Evolutionary conservation across 2,113 vertebrate genomes (phyloP), one percentile per base, ranked within the genome.

Genomic region (Pelecanus crispus): DNA sequence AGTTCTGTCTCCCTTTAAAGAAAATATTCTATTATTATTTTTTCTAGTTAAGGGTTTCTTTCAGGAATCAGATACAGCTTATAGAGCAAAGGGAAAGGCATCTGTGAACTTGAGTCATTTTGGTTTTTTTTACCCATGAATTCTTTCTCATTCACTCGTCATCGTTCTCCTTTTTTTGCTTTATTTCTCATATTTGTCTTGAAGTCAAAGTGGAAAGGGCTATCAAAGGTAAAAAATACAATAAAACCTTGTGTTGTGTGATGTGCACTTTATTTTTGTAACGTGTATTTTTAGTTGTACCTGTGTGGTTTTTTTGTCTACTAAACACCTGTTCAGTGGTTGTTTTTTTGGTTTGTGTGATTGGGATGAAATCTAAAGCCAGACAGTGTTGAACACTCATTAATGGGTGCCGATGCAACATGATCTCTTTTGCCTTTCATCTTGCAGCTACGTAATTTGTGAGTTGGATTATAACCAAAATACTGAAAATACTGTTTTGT

Each of bases 181-280:
- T 96, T 91, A 96, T 96, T 95, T 96, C 96, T 91, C 77, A 89
- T 95, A 87, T 97, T 98, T 97, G 44, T 90, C 96, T 96, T 97
- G 91, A 98, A 99, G 98, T 98, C 98, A 98, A 98, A 98, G 98
- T 98, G 98, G 98, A 98, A 97, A 98, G 98, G 98, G 97, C 98
- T 97, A 90, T 98, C 94, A 98, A 99, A 98, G 98, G 98, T 98
- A 99, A 98, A 96, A 81, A 56, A 7, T 16, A 9, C 10, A 49
- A 40, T 83, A 68, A 83, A 89, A 38, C 79, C 42, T 84, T 85
- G 72, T 95, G 96, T 97, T 95, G 63, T 95, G 96, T 97, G 80
- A 96, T 91, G 88, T 97, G 91, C 94, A 26, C 77, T 86, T 70
- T 59, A 84, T 66, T 92, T 96, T 61, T 88, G 77, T 92, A 21